phyloP scores from a whole-genome alignment of 2,113 vertebrate genomes.

The Caranx melampygus region DNA sequence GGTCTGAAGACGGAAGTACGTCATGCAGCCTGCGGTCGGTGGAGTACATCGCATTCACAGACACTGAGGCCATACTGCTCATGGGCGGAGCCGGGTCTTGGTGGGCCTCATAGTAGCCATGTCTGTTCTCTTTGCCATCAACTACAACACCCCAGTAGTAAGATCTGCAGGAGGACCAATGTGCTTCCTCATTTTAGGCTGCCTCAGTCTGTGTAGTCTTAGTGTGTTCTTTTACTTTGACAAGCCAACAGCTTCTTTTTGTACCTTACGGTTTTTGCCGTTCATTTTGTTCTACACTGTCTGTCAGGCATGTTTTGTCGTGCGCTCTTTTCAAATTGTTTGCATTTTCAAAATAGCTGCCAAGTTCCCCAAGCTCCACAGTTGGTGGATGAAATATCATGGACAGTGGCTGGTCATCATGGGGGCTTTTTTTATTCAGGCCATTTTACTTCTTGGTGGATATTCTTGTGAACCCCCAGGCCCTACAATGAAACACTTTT shows the following conservation, averaged over 20 bases:
- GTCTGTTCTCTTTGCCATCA: slow-evolving; percentile 79
- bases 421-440: slow-evolving; percentile 70
- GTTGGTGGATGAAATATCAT: slow-evolving; percentile 83
- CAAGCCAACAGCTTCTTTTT: slow-evolving; percentile 70
- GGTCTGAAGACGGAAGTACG: slow-evolving; percentile 82
- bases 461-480: slow-evolving; percentile 61
- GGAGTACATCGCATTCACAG: slow-evolving; percentile 81
- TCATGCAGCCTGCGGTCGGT: slow-evolving; percentile 78
- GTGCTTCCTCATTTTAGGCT: slow-evolving; percentile 88
- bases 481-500: slow-evolving; percentile 71
- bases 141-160: slow-evolving; percentile 86
- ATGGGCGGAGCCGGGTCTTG: slow-evolving; percentile 61
- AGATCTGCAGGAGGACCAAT: slow-evolving; percentile 87
- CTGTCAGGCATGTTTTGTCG: slow-evolving; percentile 86
- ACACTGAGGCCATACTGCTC: slow-evolving; percentile 76
- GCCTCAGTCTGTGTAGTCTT: slow-evolving; percentile 77
- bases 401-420: slow-evolving; percentile 82
- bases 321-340: slow-evolving; percentile 89
- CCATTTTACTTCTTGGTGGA: slow-evolving; percentile 61
- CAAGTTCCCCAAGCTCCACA: slow-evolving; percentile 79
- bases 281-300: slow-evolving; percentile 82
- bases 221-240: slow-evolving; percentile 86
- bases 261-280: slow-evolving; percentile 78
- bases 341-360: slow-evolving; percentile 89
- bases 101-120: slow-evolving; percentile 71